Conservation (phyloP, 1,140 invertebrate species). For the Littorina saxatilis region DNA sequence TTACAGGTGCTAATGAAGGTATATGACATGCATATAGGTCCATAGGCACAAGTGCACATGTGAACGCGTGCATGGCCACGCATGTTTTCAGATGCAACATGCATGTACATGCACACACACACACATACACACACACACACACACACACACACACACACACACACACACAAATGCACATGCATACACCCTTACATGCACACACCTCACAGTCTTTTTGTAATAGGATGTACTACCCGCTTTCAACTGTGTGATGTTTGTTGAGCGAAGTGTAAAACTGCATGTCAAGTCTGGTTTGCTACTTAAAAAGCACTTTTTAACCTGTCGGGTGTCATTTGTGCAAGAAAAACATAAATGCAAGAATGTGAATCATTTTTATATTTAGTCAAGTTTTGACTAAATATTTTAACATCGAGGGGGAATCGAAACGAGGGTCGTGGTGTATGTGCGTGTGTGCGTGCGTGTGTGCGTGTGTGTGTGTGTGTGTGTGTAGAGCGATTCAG, state of each 20-base stretch:
- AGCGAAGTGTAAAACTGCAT: background rate
- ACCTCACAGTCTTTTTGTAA: background rate
- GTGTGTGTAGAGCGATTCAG: too few species aligned
- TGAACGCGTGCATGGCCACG: background rate
- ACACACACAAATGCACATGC: background rate
- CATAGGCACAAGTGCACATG: slow-evolving; percentile 3
- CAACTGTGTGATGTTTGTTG: background rate
- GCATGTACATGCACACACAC: background rate
- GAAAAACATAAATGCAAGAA: background rate
- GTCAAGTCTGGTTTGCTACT: background rate
- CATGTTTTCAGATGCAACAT: slow-evolving; percentile 10
- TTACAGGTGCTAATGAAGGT: background rate
- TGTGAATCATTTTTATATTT: too few species aligned
- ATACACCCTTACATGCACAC: slow-evolving; percentile 12
- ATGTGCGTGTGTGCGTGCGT: too few species aligned
- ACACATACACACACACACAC: slow-evolving; percentile 23
- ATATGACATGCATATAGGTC: background rate
- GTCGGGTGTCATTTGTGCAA: background rate
- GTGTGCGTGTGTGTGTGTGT: too few species aligned
- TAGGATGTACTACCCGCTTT: background rate
- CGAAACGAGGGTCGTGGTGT: too few species aligned
- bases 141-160: slow-evolving; percentile 30
- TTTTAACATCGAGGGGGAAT: too few species aligned
- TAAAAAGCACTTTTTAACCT: background rate
- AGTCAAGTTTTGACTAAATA: too few species aligned